These are phyloP conservation scores for Borostomias antarcticus DNA, from an alignment of 2,797 vertebrate genomes.

Conservation along the genomic window DNA sequence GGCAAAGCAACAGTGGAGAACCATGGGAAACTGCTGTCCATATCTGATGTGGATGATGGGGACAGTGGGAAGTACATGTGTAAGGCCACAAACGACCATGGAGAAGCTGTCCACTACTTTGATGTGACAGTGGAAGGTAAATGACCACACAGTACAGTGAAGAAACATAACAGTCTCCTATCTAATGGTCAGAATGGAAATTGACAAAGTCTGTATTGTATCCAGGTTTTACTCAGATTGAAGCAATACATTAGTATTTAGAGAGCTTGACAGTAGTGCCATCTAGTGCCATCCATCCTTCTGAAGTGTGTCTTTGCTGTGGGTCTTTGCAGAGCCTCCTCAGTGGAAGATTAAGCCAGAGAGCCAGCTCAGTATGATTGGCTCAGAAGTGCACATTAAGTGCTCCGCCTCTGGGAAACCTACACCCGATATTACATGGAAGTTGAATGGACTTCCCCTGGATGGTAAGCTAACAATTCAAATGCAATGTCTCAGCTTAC, in stretches of 20 bases:
- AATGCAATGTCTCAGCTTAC: not conserved
- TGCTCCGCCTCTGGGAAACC: constrained; percentile 87
- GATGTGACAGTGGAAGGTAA: constrained; percentile 89
- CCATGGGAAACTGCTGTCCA: constrained; percentile 83
- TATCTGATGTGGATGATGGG: constrained; percentile 75
- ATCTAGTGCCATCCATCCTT: not conserved
- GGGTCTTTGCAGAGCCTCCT: constrained; percentile 82
- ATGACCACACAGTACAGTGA: not conserved
- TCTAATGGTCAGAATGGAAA: not conserved
- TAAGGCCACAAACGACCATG: constrained; percentile 82
- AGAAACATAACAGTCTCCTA: not conserved
- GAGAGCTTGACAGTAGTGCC: not conserved
- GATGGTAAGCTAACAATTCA: constrained; percentile 71
- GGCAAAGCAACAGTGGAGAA: constrained; percentile 74
- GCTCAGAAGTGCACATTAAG: constrained; percentile 79
- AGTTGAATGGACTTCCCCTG: constrained; percentile 81
- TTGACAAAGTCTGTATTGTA: no score
- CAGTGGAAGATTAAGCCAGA: constrained; percentile 84
- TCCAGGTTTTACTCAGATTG: no score
- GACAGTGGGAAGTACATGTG: constrained; percentile 90
- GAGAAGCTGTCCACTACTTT: constrained; percentile 80
- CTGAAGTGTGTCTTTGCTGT: not conserved
- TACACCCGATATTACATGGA: constrained; percentile 83
- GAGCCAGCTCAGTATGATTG: constrained; percentile 83
- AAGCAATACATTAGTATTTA: no score